Evolutionary conservation across 1,140 invertebrate species (phyloP).

Genomic region (Daktulosphaira vitifoliae): DNA sequence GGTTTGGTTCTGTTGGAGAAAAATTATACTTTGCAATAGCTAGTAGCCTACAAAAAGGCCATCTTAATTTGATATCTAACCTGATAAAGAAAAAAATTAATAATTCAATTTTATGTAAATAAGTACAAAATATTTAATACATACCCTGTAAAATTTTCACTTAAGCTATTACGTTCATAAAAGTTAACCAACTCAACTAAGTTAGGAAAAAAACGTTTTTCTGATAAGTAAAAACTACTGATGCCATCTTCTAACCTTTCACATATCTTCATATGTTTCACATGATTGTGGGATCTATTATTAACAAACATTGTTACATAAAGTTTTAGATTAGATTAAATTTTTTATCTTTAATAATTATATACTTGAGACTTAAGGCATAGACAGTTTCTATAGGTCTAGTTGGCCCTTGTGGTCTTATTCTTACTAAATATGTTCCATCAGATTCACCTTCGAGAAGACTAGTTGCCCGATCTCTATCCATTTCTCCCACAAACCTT

Average conservation of each 20-base stretch:
- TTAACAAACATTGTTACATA: conserved; percentile 38
- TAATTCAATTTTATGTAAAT: neutral
- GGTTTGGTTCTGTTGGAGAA: conserved; percentile 60
- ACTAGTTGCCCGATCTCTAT: conserved; percentile 66
- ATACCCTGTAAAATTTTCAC: conserved; percentile 83
- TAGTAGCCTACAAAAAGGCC: conserved; percentile 63
- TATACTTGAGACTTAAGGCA: conserved; percentile 80
- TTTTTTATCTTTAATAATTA: neutral
- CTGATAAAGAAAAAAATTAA: conserved; percentile 43
- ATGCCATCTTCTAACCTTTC: conserved; percentile 51
- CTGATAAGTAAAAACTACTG: conserved; percentile 68
- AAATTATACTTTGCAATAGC: conserved; percentile 69
- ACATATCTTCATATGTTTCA: conserved; percentile 88
- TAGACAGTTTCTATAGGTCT: conserved; percentile 59
- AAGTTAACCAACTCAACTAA: conserved; percentile 80
- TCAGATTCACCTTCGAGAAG: conserved; percentile 67
- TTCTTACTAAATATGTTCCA: conserved; percentile 81
- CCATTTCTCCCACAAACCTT: conserved; percentile 77
- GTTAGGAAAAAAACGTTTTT: conserved; percentile 81
- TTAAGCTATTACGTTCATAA: conserved; percentile 78
- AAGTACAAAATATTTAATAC: conserved; percentile 32
- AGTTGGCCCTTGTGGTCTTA: conserved; percentile 55
- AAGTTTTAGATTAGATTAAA: neutral
- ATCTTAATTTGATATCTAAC: conserved; percentile 61
- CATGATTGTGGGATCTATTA: conserved; percentile 67